These are phyloP conservation scores for Platygyra sinensis DNA, from an alignment of 64 coral and sea anemone species.

Conservation along the genomic window DNA sequence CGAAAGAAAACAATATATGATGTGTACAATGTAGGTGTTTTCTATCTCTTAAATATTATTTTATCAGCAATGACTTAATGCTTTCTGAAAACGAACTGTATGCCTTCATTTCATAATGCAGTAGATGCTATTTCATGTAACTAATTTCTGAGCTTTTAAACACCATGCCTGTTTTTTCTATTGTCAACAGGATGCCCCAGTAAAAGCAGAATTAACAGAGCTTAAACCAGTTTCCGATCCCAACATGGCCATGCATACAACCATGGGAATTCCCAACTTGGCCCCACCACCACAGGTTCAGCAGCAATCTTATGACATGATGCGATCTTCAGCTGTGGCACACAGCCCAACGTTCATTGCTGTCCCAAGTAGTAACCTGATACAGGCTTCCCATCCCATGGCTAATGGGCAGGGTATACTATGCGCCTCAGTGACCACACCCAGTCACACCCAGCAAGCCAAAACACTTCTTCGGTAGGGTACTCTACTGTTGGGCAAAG, in stretches of 20 bases:
- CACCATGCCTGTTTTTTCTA: neutral
- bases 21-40: too few species aligned
- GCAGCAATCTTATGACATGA: constrained; percentile 61
- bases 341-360: constrained; percentile 70
- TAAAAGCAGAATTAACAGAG: constrained; percentile 87
- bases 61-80: too few species aligned
- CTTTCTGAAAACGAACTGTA: too few species aligned
- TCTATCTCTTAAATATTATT: too few species aligned
- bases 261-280: constrained; percentile 57
- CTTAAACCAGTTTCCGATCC: constrained; percentile 85
- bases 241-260: constrained; percentile 30
- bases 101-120: too few species aligned
- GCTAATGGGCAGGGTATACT: constrained; percentile 23
- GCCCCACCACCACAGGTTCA: constrained; percentile 59
- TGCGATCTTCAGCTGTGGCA: constrained; percentile 24
- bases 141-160: neutral
- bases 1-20: too few species aligned
- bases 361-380: constrained; percentile 40
- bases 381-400: constrained; percentile 26
- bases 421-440: constrained; percentile 27
- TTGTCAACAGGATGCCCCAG: constrained; percentile 55
- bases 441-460: neutral
- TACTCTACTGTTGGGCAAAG: constrained; percentile 17
- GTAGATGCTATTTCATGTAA: too few species aligned
- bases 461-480: constrained; percentile 1